Conservation (phyloP, 2,888 invertebrate genomes). For the Heliconius erato region DNA sequence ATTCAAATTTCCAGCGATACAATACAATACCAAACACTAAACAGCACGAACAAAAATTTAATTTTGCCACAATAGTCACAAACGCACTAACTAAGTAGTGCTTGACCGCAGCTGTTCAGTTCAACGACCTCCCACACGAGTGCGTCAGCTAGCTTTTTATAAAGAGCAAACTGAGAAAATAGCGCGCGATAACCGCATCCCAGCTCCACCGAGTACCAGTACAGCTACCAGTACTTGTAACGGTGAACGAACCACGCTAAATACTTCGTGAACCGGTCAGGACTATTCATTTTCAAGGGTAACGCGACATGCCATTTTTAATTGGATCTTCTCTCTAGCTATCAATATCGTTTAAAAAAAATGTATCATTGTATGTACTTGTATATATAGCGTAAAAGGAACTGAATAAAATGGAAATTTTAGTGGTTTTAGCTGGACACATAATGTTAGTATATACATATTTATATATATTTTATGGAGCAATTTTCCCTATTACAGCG, state of each 20-base stretch:
- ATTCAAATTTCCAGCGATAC: neutral
- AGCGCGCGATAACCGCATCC: slow-evolving; percentile 79
- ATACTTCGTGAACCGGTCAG: slow-evolving; percentile 74
- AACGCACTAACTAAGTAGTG: slow-evolving; percentile 63
- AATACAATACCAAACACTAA: neutral
- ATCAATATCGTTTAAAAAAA: slow-evolving; percentile 25
- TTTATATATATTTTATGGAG: slow-evolving; percentile 58
- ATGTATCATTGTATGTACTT: too few relatives aligned
- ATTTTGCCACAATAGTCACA: slow-evolving; percentile 39
- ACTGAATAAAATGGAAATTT: neutral
- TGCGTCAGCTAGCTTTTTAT: slow-evolving; percentile 82
- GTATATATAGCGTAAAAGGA: neutral
- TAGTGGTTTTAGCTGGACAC: neutral
- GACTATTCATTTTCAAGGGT: slow-evolving; percentile 67
- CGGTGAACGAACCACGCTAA: slow-evolving; percentile 77
- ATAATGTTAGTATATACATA: neutral
- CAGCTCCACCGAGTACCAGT: slow-evolving; percentile 63
- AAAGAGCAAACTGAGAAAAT: slow-evolving; percentile 83
- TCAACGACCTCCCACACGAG: slow-evolving; percentile 74
- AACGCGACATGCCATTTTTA: slow-evolving; percentile 53
- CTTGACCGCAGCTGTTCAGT: slow-evolving; percentile 68
- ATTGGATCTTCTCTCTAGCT: slow-evolving; percentile 1
- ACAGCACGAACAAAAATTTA: slow-evolving; percentile 1
- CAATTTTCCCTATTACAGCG: slow-evolving; percentile 58
- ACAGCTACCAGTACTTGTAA: slow-evolving; percentile 51